Base-by-base conservation (phyloP, 2,113 vertebrate species). In the Protomyctophum bolini region DNA sequence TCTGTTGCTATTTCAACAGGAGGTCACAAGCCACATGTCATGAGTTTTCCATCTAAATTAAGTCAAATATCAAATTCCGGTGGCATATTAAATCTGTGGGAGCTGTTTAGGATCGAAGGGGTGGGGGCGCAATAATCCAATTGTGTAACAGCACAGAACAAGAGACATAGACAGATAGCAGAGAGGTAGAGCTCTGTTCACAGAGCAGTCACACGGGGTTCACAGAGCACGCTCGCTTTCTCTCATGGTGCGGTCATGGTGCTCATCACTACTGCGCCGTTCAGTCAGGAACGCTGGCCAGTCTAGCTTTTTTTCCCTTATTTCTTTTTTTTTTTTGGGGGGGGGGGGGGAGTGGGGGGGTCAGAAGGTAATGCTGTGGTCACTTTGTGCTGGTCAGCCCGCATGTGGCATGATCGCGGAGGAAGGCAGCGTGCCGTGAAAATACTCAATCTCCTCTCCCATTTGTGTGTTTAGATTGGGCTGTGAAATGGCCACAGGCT, bases 11-110 rank as follows among this genome's bases (percentile, higher is more conserved):
- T 83, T 90, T 83, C 66, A 66, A 72, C 77, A 61, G 69, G 49
- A 80, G 73, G 89, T 92, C 92, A 92, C 90, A 90, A 91, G 91
- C 72, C 48, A 48, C 67, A 72, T 88, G 92, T 93, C 92, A 92
- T 89, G 91, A 86, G 91, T 60, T 86, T 91, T 84, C 82, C 75
- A 92, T 92, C 87, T 90, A 87, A 90, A 93, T 92, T 87, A 90
- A 90, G 77, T 89, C 80, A 82, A 86, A 85, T 87, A 91, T 90
- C 84, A 91, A 87, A 93, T 93, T 92, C 88, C 88, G 79, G 76
- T 72, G 51, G 73, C 87, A 91, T 92, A 88, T 93, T 91, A 89
- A 91, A 91, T 93, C 89, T 91, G 83, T 80, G 84, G 73, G 87
- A 86, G 79, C 76, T 73, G 76, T 81, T 81, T 66, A 82, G 84